These are phyloP conservation scores for Corythucha ciliata DNA, from an alignment of 2,888 invertebrate genomes.

Conservation along the genomic window DNA sequence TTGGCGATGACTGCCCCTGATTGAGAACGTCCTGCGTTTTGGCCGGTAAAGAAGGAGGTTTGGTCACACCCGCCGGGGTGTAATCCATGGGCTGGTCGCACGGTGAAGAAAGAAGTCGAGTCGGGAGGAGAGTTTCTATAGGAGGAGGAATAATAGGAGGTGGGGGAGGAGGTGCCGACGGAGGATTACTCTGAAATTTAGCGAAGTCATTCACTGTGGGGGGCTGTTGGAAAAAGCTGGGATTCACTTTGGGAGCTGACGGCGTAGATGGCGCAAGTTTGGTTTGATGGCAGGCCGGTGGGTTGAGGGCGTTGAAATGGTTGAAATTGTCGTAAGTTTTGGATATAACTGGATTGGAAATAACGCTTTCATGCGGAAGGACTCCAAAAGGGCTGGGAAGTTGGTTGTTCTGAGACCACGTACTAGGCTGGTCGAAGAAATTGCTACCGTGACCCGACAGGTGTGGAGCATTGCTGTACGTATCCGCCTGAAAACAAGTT, in stretches of 20 bases:
- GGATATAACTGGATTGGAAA: conserved; percentile 51
- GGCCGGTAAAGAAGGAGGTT: too few species aligned
- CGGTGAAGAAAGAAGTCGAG: too few species aligned
- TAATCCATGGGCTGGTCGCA: too few species aligned
- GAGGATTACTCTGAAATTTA: conserved; percentile 17
- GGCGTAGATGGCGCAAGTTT: conserved; percentile 46
- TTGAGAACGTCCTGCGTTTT: too few species aligned
- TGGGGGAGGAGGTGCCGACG: too few species aligned
- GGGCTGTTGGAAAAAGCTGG: conserved; percentile 11
- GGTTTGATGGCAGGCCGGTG: conserved; percentile 53
- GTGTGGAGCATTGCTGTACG: conserved; percentile 7
- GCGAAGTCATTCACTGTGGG: conserved; percentile 13
- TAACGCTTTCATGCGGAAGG: conserved; percentile 67
- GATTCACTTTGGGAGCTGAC: neutral
- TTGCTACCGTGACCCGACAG: conserved; percentile 9
- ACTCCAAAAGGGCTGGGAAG: conserved; percentile 66
- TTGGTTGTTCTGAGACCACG: conserved; percentile 61
- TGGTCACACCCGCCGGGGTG: too few species aligned
- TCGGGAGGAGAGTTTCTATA: too few species aligned
- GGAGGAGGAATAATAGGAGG: too few species aligned
- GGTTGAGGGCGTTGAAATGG: conserved; percentile 22
- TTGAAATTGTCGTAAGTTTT: conserved; percentile 52
- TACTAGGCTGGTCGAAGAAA: conserved; percentile 42
- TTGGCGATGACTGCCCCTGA: conserved; percentile 61
- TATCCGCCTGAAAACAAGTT: conserved; percentile 7